Evolutionary conservation across 2,888 invertebrate species (phyloP), one percentile per base, ranked within the genome.

Genomic region (Spodoptera exigua): DNA sequence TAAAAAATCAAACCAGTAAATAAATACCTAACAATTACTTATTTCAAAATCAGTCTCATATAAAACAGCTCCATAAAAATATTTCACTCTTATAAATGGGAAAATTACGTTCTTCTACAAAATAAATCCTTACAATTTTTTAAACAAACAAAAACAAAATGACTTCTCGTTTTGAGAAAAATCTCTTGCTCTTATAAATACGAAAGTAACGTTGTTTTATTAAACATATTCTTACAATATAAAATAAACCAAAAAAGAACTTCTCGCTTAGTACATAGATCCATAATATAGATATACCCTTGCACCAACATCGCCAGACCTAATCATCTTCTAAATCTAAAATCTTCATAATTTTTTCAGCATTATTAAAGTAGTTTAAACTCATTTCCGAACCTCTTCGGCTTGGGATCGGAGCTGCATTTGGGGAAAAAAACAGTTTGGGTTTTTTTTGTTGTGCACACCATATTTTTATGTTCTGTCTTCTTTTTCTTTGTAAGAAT

Each of bases 11-110:
- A 57, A 47, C 36, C 36, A 48, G 41, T 57, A 43, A 55, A 40
- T 40, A 52, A 46, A 40, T 52, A 49, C 45, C 44, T 51, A 43
- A 49, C 49, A 49, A 49, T 49, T 51, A 57, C 34, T 49, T 49
- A 57, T 58, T 57, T 57, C 49, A 43, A 44, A 49, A 49, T 57
- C 57, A 57, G 46, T 55, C 55, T 55, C 41, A 55, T 46, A 55
- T 55, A 41, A 41, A 55, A 46, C 54, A 32, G 54, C 54, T 54
- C 53, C 53, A 53, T 52, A 43, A 49, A 52, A 52, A 43, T 52
- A 41, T 52, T 52, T 52, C 52, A 52, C 14, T 52, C 53, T 45
- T 53, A 45, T 53, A 53, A 53, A 45, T 52, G n/a, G n/a, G n/a
- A n/a, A n/a, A n/a, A n/a, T n/a, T n/a, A n/a, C n/a, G n/a, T n/a